A percentile compares a stretch with the other conserved stretches of the same genome.
Conservation (phyloP, 1,140 invertebrate genomes). For the Leptinotarsa texana region DNA sequence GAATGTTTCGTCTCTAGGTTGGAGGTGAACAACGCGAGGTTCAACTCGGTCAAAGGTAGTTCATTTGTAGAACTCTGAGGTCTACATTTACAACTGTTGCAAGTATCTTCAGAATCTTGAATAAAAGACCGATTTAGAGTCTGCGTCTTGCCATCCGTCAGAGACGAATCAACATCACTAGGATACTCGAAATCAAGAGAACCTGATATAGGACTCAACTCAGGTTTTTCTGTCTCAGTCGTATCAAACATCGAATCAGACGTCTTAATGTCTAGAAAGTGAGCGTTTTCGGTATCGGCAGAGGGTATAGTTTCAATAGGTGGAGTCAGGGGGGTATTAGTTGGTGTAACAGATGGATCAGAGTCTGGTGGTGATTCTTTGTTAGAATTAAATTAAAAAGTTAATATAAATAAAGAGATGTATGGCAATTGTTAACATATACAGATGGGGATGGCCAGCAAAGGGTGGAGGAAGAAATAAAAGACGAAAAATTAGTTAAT, state of each 20-base stretch:
- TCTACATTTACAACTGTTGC: neutral
- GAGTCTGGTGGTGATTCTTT: conserved; percentile 41
- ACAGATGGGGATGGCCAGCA: conserved; percentile 38
- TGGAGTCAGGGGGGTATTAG: conserved; percentile 31
- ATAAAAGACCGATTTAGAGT: neutral
- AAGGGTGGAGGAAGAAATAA: conserved; percentile 43
- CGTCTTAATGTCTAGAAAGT: conserved; percentile 12
- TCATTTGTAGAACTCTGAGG: conserved; percentile 57
- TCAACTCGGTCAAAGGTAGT: conserved; percentile 55
- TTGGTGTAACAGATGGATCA: conserved; percentile 43
- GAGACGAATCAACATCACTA: conserved; percentile 43
- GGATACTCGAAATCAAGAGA: conserved; percentile 47
- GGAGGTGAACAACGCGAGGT: conserved; percentile 51
- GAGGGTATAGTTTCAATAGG: neutral
- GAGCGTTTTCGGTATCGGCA: neutral
- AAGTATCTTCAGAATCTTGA: neutral
- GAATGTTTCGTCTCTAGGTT: conserved; percentile 52
- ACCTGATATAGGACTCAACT: conserved; percentile 51
- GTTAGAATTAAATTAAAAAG: conserved; percentile 33
- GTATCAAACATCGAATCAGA: conserved; percentile 21
- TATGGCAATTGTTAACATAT: conserved; percentile 18
- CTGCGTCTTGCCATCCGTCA: conserved; percentile 30
- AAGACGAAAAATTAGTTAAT: conserved; percentile 27
- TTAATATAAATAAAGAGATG: conserved; percentile 14
- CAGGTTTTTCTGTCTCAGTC: conserved; percentile 27